Percentiles rank a stretch among this genome's conserved stretches.
Conservation (phyloP, 2,888 invertebrate species). For the Ferdinandea cuprea region DNA sequence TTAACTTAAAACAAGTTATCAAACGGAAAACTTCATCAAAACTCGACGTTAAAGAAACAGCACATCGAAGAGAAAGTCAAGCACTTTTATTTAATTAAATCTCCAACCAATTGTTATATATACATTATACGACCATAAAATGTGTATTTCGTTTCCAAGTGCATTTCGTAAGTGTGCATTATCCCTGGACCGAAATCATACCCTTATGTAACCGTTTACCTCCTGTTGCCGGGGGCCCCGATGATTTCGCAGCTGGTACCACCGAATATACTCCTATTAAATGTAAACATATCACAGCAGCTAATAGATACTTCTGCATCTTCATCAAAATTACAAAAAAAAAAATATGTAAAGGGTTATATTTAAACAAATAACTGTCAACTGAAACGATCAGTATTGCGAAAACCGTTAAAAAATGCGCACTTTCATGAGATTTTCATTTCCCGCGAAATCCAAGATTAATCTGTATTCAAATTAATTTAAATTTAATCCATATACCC, state of each 20-base stretch:
- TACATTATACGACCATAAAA: conserved; percentile 6
- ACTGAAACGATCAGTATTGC: conserved; percentile 45
- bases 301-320: conserved; percentile 81
- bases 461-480: conserved; percentile 28
- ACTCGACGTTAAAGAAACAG: conserved; percentile 8
- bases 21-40: conserved; percentile 44
- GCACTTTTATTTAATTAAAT: conserved; percentile 39
- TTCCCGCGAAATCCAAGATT: conserved; percentile 47
- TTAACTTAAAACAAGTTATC: conserved; percentile 2
- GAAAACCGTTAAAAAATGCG: conserved; percentile 56
- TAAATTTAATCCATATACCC: too few species aligned
- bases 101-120: conserved; percentile 27
- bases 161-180: conserved; percentile 44
- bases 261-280: conserved; percentile 80
- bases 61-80: conserved; percentile 52
- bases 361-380: conserved; percentile 34
- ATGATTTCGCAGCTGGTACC: conserved; percentile 77
- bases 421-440: conserved; percentile 61
- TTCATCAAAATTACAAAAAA: conserved; percentile 62
- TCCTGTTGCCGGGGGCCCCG: conserved; percentile 77
- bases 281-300: conserved; percentile 82
- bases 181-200: conserved; percentile 45
- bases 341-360: conserved; percentile 19
- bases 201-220: conserved; percentile 77
- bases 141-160: conserved; percentile 61